phyloP scores from a whole-genome alignment of 2,888 invertebrate species.

The Trichogramma dendrolimi region DNA sequence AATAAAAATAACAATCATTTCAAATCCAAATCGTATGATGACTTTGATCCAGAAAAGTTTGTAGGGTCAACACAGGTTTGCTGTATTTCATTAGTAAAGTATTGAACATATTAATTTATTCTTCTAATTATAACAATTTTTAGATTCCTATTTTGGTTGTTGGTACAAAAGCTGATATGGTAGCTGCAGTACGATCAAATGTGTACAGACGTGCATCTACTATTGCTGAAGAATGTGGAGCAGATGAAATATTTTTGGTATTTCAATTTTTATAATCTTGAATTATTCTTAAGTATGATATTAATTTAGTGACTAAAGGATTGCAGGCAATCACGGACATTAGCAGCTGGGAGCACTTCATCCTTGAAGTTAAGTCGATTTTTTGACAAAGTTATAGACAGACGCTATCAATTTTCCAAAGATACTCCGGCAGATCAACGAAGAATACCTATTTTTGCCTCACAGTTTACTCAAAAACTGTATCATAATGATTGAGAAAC shows the following conservation, averaged over 20 bases:
- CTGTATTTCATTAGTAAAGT: conserved; percentile 14
- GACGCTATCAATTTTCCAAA: conserved; percentile 55
- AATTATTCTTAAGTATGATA: not conserved
- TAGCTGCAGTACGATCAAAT: conserved; percentile 69
- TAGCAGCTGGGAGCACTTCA: conserved; percentile 92
- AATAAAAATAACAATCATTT: conserved; percentile 63
- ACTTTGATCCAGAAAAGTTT: conserved; percentile 82
- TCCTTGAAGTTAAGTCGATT: conserved; percentile 90
- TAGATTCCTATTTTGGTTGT: conserved; percentile 90
- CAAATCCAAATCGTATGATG: conserved; percentile 57
- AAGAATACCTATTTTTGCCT: conserved; percentile 51
- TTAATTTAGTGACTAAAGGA: conserved; percentile 50
- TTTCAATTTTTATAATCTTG: conserved; percentile 10
- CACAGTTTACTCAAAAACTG: conserved; percentile 57
- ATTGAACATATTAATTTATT: conserved; percentile 9
- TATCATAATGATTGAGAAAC: conserved; percentile 55
- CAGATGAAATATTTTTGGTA: conserved; percentile 87
- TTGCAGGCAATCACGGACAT: conserved; percentile 64
- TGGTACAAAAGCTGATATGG: conserved; percentile 87
- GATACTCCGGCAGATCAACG: conserved; percentile 57
- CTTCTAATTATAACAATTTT: conserved; percentile 37
- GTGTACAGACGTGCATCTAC: conserved; percentile 62
- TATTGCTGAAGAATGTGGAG: conserved; percentile 85
- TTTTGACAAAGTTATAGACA: conserved; percentile 80
- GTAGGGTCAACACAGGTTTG: conserved; percentile 71